A percentile compares a stretch with the other conserved stretches of the same genome.
These are phyloP conservation scores for Dendrocincla fuliginosa DNA, from an alignment of 2,797 vertebrate species.

Conservation along the genomic window DNA sequence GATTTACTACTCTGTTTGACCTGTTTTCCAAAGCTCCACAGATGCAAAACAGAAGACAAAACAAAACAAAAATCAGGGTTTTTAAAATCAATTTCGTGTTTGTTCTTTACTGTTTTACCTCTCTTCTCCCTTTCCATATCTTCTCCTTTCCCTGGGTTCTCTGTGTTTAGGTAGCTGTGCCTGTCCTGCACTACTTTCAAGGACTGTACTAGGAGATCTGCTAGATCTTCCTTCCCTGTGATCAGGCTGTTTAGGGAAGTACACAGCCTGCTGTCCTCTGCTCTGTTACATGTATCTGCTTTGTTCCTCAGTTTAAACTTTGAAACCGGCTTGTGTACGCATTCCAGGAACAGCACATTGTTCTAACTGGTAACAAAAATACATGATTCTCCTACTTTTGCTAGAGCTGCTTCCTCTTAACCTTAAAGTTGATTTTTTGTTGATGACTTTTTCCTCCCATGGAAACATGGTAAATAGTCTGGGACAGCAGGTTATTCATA, in stretches of 20 bases:
- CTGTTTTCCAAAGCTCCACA: not conserved
- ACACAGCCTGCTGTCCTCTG: not conserved
- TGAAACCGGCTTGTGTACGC: not conserved
- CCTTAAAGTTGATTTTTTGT: constrained; percentile 23
- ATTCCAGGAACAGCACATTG: constrained; percentile 16
- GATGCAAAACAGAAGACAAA: not conserved
- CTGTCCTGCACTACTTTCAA: not conserved
- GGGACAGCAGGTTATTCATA: not conserved
- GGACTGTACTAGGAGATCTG: not conserved
- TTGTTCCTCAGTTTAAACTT: not conserved
- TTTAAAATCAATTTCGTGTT: not conserved
- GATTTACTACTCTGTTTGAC: not conserved
- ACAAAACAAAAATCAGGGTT: not conserved
- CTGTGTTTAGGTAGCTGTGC: not conserved
- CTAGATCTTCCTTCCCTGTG: not conserved
- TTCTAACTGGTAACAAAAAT: constrained; percentile 20
- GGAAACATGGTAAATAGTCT: not conserved
- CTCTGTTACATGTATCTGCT: not conserved
- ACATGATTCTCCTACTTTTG: not conserved
- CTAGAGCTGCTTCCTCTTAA: constrained; percentile 28
- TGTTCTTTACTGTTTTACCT: not conserved
- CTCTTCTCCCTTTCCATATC: not conserved
- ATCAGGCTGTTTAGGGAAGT: not conserved
- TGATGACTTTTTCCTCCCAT: not conserved
- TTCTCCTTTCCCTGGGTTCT: not conserved